phyloP scores from a whole-genome alignment of 2,113 vertebrate species.

The Cyprinodon tularosa region DNA sequence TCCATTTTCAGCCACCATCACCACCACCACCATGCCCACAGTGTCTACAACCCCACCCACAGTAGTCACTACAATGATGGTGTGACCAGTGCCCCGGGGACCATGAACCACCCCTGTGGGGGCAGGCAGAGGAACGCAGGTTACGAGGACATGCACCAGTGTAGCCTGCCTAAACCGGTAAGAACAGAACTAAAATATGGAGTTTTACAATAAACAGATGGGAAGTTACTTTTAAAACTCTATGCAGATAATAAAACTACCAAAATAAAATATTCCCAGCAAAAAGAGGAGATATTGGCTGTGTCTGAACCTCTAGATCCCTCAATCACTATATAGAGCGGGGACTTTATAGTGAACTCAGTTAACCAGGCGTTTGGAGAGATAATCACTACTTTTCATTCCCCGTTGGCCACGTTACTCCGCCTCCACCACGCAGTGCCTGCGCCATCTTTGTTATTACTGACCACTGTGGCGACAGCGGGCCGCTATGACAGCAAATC shows the following conservation, averaged over 20 bases:
- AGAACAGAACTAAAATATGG: constrained; percentile 58
- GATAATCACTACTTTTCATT: too few relatives aligned
- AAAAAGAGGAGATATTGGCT: too few relatives aligned
- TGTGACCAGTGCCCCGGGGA: constrained; percentile 96
- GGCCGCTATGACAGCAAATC: too few relatives aligned
- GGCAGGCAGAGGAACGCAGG: constrained; percentile 89
- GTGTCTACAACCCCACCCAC: constrained; percentile 86
- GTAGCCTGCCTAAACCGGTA: constrained; percentile 95
- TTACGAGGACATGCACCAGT: constrained; percentile 95
- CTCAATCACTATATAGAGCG: too few relatives aligned
- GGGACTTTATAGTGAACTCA: too few relatives aligned
- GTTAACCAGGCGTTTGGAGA: too few relatives aligned
- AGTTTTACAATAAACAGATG: neutral
- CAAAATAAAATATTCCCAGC: too few relatives aligned
- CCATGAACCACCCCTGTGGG: constrained; percentile 90
- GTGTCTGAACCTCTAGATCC: too few relatives aligned
- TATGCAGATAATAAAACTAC: neutral
- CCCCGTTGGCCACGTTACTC: too few relatives aligned
- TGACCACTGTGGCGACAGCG: too few relatives aligned
- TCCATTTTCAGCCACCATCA: constrained; percentile 57
- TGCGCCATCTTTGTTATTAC: too few relatives aligned
- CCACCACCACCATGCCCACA: constrained; percentile 76
- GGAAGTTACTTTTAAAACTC: neutral
- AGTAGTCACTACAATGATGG: constrained; percentile 92
- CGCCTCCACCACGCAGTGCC: too few relatives aligned